phyloP scores from a whole-genome alignment of 2,113 vertebrate species.

The Phaethon lepturus region DNA sequence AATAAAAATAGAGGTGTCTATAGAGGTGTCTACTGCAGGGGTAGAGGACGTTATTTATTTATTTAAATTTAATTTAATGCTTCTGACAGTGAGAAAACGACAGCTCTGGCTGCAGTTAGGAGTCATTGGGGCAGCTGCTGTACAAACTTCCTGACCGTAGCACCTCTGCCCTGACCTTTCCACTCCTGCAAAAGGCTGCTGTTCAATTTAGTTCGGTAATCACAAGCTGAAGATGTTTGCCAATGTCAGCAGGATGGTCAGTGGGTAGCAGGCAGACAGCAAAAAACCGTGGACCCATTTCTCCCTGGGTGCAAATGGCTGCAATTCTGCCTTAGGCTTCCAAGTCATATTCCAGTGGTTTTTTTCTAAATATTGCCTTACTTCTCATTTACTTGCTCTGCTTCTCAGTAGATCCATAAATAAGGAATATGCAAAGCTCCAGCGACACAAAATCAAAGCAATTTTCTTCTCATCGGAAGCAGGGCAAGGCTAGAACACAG shows the following conservation, averaged over 20 bases:
- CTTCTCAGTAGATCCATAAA: background rate
- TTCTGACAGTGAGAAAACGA: conserved; percentile 4
- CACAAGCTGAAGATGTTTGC: background rate
- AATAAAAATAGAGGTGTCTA: conserved; percentile 26
- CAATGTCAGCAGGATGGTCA: background rate
- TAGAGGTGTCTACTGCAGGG: background rate
- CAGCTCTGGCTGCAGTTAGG: background rate
- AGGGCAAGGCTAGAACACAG: background rate
- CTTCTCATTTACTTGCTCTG: background rate
- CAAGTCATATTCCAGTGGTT: fast-evolving
- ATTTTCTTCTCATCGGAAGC: background rate
- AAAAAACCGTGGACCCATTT: background rate
- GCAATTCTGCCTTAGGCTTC: background rate
- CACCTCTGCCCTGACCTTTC: background rate
- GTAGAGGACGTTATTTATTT: conserved; percentile 8
- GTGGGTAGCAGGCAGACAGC: background rate
- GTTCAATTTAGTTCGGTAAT: background rate
- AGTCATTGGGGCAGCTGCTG: background rate
- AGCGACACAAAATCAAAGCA: background rate
- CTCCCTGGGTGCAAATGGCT: background rate
- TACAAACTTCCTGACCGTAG: background rate
- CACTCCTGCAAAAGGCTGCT: background rate
- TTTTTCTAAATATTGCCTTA: background rate
- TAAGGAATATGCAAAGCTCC: background rate
- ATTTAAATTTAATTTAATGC: background rate